Conservation (phyloP, 2,797 vertebrate species). For the Molossus alvarezi region DNA sequence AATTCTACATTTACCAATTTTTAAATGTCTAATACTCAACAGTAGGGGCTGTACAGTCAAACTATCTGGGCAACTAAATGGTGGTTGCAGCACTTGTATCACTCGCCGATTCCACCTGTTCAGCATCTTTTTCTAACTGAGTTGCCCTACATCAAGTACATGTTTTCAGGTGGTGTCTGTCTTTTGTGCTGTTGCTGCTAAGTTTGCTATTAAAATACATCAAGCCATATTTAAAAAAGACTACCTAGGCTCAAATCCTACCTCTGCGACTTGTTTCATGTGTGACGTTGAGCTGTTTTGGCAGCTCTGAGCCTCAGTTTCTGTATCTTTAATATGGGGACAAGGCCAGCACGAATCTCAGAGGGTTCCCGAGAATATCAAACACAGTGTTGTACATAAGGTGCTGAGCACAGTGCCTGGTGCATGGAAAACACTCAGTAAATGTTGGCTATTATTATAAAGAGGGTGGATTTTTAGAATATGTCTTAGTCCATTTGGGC, state of each 20-base stretch:
- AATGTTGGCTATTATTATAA: neutral
- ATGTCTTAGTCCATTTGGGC: neutral
- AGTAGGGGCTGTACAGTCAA: neutral
- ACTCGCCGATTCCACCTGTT: constrained; percentile 91
- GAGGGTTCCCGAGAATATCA: neutral
- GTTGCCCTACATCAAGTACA: constrained; percentile 92
- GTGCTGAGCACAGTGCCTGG: neutral
- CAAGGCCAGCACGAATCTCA: neutral
- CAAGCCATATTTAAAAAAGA: constrained; percentile 85
- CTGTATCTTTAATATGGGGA: neutral
- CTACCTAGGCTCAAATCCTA: neutral
- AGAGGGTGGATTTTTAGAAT: neutral
- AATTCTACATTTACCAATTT: neutral
- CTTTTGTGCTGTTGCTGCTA: constrained; percentile 93
- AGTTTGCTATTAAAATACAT: constrained; percentile 94
- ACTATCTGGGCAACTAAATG: constrained; percentile 89
- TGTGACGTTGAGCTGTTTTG: neutral
- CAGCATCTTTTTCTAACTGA: constrained; percentile 92
- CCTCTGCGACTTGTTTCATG: neutral
- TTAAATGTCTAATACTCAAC: neutral
- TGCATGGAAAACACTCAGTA: neutral
- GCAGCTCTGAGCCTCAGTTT: neutral
- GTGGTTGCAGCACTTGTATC: constrained; percentile 92
- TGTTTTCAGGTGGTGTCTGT: constrained; percentile 93
- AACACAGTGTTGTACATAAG: neutral